Evolutionary conservation across 2,888 invertebrate species (phyloP), one percentile per base, ranked within the genome.

Genomic region (Leptinotarsa tumamoca): DNA sequence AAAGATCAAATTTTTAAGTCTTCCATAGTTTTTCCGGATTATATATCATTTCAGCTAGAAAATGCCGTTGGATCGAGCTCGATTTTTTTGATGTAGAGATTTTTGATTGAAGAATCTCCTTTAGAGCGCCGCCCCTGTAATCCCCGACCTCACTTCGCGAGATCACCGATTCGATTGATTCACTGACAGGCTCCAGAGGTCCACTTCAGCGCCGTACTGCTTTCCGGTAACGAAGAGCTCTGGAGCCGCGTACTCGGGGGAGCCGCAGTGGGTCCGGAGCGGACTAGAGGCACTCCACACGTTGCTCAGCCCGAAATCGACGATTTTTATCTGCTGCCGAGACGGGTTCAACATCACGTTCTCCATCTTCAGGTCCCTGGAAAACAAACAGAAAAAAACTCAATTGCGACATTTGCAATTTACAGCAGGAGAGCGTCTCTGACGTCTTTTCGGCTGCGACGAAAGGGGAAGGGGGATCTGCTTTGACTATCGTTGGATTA

Each of bases 231-330:
- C 89, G 85, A 95, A 94, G 76, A 95, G 90, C 87, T 95, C 94
- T 0, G 95, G 95, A 61, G 95, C 94, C 2, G 94, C 95, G 87
- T 95, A 95, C 88, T 95, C 95, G 15, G 94, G 92, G 51, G 94
- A 94, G 67, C 95, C 95, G 87, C 95, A 95, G 82, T 94, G 94
- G 0, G 95, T 95, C 80, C 91, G 91, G 84, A 95, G 88, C n/a
- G 91, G 91, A 14, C 91, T 91, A 51, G 89, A 88, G 21, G 90
- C 87, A 73, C 89, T 89, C 89, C 92, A 94, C 77, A 91, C 85
- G 87, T 94, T 95, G 83, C 94, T 94, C 77, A 95, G 87, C 13
- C 95, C 95, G 87, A 95, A 95, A 88, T 95, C 94, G 68, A 94
- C 93, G 80, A 94, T 92, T 89, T 94, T 94, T 83, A 94, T 91